Conservation (phyloP, 2,113 vertebrate species). For the Pteruthius melanotis region DNA sequence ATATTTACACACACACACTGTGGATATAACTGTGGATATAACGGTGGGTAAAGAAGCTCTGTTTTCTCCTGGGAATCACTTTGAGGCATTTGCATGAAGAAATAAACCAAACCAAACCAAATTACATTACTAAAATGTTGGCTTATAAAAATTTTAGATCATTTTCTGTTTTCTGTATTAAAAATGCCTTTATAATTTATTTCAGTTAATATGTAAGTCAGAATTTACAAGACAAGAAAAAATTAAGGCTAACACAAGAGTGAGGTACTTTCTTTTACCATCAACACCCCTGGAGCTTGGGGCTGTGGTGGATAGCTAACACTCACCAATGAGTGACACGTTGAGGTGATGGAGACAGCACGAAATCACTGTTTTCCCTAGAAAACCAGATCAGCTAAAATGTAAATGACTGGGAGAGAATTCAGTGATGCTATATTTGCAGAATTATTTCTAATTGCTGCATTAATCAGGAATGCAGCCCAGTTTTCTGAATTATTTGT, state of each 20-base stretch:
- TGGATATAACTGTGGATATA: background rate
- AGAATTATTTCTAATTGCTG: background rate
- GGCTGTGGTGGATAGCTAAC: too few species aligned
- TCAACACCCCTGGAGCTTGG: fast-evolving
- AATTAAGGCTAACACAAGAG: background rate
- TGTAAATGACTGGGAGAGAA: background rate
- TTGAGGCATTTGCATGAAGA: background rate
- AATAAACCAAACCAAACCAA: background rate
- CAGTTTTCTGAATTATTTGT: background rate
- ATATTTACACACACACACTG: background rate
- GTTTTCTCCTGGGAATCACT: background rate
- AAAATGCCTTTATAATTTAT: background rate
- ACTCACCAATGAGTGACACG: fast-evolving
- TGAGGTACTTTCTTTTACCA: background rate
- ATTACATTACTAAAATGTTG: background rate
- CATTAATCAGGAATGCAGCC: background rate
- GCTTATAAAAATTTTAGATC: background rate
- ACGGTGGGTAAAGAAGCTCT: background rate
- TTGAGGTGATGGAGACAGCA: background rate
- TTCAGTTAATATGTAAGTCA: background rate
- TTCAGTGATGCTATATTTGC: background rate
- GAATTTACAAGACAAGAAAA: background rate
- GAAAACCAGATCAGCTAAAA: background rate
- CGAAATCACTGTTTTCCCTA: background rate
- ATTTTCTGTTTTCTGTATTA: background rate